Evolutionary conservation across 2,888 invertebrate species (phyloP), one percentile per base, ranked within the genome.

Genomic region (Cephus spinipes): DNA sequence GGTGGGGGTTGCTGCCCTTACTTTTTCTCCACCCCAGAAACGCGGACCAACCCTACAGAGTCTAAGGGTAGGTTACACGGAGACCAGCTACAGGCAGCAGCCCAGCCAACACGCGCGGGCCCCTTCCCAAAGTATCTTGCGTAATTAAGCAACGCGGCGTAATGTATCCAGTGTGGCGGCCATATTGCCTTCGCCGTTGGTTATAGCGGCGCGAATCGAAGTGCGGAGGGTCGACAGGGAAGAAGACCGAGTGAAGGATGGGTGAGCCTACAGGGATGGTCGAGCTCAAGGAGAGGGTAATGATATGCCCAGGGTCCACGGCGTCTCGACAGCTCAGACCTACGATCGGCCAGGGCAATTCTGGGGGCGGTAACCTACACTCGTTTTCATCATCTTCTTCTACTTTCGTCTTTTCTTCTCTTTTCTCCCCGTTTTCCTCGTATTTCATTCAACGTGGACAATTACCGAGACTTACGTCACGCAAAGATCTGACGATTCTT

Each of bases 121-220:
- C 71, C 71, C 71, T 71, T 33, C 71, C 30, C 9, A 90, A 93
- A 93, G 93, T 93, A 93, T 92, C 93, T 93, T 92, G 91, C 93
- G 93, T 92, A 93, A 88, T 87, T 88, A 90, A 90, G 86, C 87
- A 87, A 89, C 87, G 88, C 84, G 82, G 83, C 81, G 87, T 87
- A 87, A 88, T 87, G 85, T 87, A 87, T 85, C 86, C 84, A 85
- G 84, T 80, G 81, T 68, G 84, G 83, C 89, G 86, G 88, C 89
- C 87, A 90, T 90, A 87, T 88, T 87, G 89, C 87, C 82, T 74
- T 83, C 80, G 82, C 71, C 71, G 31, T 31, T 31, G 71, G 31
- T 71, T 32, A 33, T 40, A 32, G 74, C 83, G 82, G 85, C 85
- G 85, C 85, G 87, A 87, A 87, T 86, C 86, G 84, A 85, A 87